Evolutionary conservation across 2,113 vertebrate species (phyloP).

Genomic region (Meriones unguiculatus): DNA sequence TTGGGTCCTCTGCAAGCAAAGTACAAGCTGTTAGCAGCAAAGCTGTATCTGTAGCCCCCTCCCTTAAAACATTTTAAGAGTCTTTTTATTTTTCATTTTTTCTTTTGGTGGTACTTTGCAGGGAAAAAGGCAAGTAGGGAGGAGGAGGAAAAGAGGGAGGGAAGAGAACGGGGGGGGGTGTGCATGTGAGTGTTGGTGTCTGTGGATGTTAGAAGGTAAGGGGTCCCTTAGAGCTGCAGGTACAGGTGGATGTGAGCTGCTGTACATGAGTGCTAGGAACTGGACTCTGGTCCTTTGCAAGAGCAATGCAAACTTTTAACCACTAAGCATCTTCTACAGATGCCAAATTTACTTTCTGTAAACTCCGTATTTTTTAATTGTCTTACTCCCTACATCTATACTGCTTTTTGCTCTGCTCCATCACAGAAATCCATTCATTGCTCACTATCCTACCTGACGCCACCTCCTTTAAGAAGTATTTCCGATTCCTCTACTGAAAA

Average conservation of each 20-base stretch:
- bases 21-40: background rate
- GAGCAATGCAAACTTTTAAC: background rate
- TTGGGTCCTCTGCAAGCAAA: background rate
- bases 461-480: background rate
- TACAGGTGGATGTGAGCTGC: background rate
- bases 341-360: background rate
- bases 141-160: background rate
- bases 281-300: background rate
- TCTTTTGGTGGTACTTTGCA: background rate
- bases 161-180: background rate
- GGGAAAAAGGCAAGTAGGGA: background rate
- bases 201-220: background rate
- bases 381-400: background rate
- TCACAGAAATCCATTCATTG: background rate
- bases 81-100: background rate
- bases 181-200: background rate
- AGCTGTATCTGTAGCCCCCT: background rate
- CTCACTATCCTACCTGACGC: background rate
- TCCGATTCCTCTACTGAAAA: slow-evolving; percentile 25
- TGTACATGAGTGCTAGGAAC: background rate
- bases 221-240: background rate
- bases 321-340: background rate
- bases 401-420: background rate
- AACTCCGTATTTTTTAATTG: background rate
- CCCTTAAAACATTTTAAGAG: background rate